A percentile compares a stretch with the other conserved stretches of the same genome.
Conservation (phyloP, 2,113 vertebrate genomes). For the Crotalus helleri region DNA sequence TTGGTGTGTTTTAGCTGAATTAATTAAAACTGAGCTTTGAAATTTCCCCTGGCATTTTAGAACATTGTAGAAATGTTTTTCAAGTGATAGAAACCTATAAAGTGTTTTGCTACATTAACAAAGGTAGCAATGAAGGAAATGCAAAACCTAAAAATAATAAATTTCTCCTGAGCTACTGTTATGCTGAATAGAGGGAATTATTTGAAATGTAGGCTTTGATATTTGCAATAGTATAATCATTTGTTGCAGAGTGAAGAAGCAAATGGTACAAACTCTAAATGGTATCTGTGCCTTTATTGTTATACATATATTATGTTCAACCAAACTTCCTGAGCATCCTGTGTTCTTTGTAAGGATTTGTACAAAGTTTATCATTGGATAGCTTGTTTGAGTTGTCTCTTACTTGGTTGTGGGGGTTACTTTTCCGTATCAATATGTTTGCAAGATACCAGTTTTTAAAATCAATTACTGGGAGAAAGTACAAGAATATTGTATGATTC, state of each 20-base stretch:
- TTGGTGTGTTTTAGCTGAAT: neutral
- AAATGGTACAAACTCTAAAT: neutral
- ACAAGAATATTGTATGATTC: neutral
- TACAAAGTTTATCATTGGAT: constrained; percentile 1
- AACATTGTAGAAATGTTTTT: neutral
- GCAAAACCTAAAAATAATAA: fast-evolving
- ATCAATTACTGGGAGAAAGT: neutral
- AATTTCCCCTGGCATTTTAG: neutral
- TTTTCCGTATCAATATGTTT: neutral
- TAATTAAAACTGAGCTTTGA: neutral
- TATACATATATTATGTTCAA: neutral
- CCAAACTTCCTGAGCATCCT: neutral
- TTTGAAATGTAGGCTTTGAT: neutral
- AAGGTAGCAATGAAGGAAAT: neutral
- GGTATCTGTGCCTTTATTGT: neutral
- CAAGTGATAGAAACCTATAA: neutral
- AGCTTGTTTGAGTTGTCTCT: neutral
- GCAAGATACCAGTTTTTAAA: neutral
- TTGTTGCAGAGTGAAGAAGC: neutral
- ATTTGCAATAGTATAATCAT: neutral
- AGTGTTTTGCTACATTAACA: neutral
- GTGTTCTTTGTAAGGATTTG: neutral
- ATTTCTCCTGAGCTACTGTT: fast-evolving
- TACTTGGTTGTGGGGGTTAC: neutral
- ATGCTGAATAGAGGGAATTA: neutral